Conservation (phyloP, 2,113 vertebrate species). For the Nothocercus nigrocapillus region DNA sequence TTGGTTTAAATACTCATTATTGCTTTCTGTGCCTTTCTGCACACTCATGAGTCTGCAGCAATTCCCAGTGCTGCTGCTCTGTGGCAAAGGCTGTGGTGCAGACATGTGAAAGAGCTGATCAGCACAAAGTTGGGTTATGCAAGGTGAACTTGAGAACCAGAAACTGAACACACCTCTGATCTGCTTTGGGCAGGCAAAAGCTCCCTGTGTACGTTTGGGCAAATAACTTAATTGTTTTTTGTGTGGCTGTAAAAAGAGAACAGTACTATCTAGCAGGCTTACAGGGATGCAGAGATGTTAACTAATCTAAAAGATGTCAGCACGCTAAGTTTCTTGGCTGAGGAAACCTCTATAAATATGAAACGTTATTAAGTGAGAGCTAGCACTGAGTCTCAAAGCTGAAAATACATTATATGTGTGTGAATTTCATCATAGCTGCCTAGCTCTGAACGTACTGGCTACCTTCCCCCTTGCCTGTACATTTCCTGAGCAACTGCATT, state of each 20-base stretch:
- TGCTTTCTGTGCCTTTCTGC: not conserved
- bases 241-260: not conserved
- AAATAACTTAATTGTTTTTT: not conserved
- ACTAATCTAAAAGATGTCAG: not conserved
- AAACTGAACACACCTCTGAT: not conserved
- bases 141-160: not conserved
- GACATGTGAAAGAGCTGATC: not conserved
- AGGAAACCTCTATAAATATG: not conserved
- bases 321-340: not conserved
- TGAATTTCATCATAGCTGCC: not conserved
- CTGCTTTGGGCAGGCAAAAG: not conserved
- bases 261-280: not conserved
- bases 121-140: fast-evolving
- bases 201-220: not conserved
- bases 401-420: not conserved
- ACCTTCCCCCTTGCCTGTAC: no score
- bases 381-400: not conserved
- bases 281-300: not conserved
- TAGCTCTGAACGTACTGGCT: not conserved
- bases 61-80: not conserved
- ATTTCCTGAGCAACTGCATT: fast-evolving
- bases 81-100: not conserved
- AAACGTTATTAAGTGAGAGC: not conserved
- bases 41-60: fast-evolving
- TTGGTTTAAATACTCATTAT: not conserved